Conservation (phyloP, 2,888 invertebrate genomes). For the Cephus pygmeus region DNA sequence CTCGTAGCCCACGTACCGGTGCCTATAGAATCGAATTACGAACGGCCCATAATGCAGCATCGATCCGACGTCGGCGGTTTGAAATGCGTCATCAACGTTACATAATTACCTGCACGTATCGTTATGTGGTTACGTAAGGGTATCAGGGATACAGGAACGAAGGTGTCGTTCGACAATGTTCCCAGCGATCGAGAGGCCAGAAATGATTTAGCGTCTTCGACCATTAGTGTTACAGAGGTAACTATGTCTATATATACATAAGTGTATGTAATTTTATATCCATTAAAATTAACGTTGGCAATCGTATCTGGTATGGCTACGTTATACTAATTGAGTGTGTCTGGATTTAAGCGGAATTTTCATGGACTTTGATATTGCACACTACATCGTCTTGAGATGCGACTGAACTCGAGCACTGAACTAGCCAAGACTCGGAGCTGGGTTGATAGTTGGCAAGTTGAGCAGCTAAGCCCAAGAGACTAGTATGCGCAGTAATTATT, state of each 20-base stretch:
- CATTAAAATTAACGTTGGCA: background rate
- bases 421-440: background rate
- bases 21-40: background rate
- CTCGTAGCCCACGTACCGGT: background rate
- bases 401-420: background rate
- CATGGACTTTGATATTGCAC: background rate
- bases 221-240: background rate
- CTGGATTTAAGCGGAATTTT: background rate
- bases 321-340: background rate
- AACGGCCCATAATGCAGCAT: conserved; percentile 16
- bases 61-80: conserved; percentile 33
- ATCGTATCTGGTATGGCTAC: background rate
- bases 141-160: background rate
- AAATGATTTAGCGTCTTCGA: background rate
- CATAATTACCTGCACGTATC: conserved; percentile 30
- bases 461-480: background rate
- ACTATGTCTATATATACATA: background rate
- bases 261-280: background rate
- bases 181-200: background rate
- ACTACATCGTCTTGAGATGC: background rate
- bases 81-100: conserved; percentile 28
- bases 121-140: conserved; percentile 29
- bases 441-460: background rate
- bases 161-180: background rate
- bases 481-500: conserved; percentile 36